Conservation (phyloP, 2,113 vertebrate genomes). For the Esox niger region DNA sequence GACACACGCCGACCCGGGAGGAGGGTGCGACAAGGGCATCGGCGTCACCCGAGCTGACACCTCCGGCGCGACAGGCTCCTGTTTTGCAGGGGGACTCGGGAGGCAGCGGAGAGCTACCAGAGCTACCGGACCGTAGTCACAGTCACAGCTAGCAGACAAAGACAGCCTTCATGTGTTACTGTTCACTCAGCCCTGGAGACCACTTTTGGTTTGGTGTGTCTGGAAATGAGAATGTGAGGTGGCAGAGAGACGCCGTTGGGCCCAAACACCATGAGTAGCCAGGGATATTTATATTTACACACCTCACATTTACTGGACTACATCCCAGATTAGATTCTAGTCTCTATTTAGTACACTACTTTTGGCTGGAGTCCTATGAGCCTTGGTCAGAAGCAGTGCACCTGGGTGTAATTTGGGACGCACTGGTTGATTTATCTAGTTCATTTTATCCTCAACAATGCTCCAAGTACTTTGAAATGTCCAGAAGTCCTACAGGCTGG, state of each 20-base stretch:
- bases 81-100: conserved; percentile 21
- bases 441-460: conserved; percentile 45
- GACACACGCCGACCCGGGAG: conserved; percentile 18
- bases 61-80: conserved; percentile 54
- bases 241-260: conserved; percentile 62
- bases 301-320: conserved; percentile 53
- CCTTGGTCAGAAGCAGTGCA: no score
- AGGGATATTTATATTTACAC: conserved; percentile 51
- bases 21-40: conserved; percentile 23
- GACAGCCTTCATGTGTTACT: conserved; percentile 68
- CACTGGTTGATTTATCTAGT: conserved; percentile 26
- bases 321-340: no score
- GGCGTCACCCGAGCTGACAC: conserved; percentile 50
- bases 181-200: conserved; percentile 71
- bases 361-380: no score
- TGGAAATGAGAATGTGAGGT: conserved; percentile 70
- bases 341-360: no score
- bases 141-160: conserved; percentile 71
- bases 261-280: conserved; percentile 33
- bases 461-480: conserved; percentile 20
- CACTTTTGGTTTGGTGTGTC: conserved; percentile 72
- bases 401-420: no score
- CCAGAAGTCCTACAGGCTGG: conserved; percentile 27
- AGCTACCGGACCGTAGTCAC: conserved; percentile 30
- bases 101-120: conserved; percentile 18